Percentiles rank a stretch among this genome's conserved stretches.
Conservation (phyloP, 2,888 invertebrate species). For the Catocala nupta region DNA sequence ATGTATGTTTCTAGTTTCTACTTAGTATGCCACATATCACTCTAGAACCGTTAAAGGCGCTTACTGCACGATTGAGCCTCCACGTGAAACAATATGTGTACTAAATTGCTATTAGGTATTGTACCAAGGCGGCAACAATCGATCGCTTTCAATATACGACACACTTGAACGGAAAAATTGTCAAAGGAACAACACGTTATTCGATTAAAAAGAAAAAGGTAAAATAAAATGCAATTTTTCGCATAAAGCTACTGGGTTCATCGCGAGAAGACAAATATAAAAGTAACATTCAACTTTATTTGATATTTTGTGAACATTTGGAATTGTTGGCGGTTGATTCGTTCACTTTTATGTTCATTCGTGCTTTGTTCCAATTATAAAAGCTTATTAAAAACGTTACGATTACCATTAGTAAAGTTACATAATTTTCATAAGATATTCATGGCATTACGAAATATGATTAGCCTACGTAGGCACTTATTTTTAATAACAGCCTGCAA, state of each 20-base stretch:
- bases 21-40: slow-evolving; percentile 19
- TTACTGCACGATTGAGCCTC: slow-evolving; percentile 20
- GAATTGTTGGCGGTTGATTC: slow-evolving; percentile 22
- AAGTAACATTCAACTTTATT: slow-evolving; percentile 31
- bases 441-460: too few relatives aligned
- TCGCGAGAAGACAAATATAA: slow-evolving; percentile 36
- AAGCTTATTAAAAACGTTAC: background rate
- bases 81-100: slow-evolving; percentile 11
- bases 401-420: background rate
- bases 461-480: too few relatives aligned
- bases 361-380: slow-evolving; percentile 20
- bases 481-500: too few relatives aligned
- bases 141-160: slow-evolving; percentile 30
- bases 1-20: slow-evolving; percentile 17
- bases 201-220: slow-evolving; percentile 44
- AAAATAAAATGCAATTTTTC: slow-evolving; percentile 33
- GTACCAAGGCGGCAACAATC: slow-evolving; percentile 38
- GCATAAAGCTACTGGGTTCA: slow-evolving; percentile 16
- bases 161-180: slow-evolving; percentile 35
- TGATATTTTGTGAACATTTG: slow-evolving; percentile 24
- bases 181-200: slow-evolving; percentile 41
- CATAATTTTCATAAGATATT: background rate
- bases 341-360: slow-evolving; percentile 16
- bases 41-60: background rate
- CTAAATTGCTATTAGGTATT: slow-evolving; percentile 41